These are phyloP conservation scores for Melanotaenia maccullochi DNA, from an alignment of 2,797 vertebrate genomes.

Conservation along the genomic window DNA sequence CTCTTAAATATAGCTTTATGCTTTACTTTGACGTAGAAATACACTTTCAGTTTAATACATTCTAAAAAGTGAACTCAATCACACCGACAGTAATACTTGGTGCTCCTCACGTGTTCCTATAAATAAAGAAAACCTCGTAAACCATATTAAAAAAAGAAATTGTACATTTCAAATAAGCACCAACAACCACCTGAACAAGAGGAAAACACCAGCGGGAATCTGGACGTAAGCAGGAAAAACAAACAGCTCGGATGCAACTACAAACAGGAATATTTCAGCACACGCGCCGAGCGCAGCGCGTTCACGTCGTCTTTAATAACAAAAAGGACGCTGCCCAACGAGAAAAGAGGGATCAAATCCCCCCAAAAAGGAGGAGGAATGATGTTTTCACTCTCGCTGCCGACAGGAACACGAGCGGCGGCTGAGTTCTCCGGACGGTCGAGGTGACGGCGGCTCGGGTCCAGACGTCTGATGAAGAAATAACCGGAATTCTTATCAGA, in stretches of 20 bases:
- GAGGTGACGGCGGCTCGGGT: too few relatives aligned
- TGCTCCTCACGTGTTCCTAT: conserved; percentile 4
- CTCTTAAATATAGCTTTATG: conserved; percentile 22
- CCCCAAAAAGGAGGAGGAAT: not conserved
- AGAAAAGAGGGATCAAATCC: not conserved
- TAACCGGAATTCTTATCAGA: too few relatives aligned
- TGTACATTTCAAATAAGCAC: not conserved
- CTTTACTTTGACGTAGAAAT: conserved; percentile 19
- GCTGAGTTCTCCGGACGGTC: not conserved
- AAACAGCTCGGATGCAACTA: not conserved
- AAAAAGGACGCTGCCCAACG: not conserved
- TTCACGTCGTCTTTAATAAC: too few relatives aligned
- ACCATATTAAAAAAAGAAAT: conserved; percentile 2
- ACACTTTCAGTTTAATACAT: conserved; percentile 21
- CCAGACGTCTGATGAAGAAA: too few relatives aligned
- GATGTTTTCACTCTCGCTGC: not conserved
- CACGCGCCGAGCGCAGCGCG: not conserved
- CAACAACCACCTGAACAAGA: not conserved
- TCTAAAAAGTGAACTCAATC: conserved; percentile 9
- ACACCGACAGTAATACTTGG: conserved; percentile 1
- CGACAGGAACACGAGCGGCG: too few relatives aligned
- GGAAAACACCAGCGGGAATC: conserved; percentile 7
- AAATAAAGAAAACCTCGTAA: not conserved
- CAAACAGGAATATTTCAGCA: not conserved
- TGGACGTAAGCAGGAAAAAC: not conserved